Conservation (phyloP, 37 sponge, comb jelly and placozoan genomes). For the Halichondria panicea region DNA sequence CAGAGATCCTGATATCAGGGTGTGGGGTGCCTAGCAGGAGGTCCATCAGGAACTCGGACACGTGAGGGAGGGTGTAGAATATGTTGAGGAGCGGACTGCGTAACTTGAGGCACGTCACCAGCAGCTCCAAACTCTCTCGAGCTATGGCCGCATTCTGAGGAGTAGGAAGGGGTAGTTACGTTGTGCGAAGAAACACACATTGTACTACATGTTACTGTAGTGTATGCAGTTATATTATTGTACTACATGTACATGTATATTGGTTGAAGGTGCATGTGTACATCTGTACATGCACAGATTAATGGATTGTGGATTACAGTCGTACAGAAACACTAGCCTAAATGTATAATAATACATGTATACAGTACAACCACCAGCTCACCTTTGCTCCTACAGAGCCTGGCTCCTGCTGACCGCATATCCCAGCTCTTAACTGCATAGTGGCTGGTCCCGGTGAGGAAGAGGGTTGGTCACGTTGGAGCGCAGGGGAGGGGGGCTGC, state of each 20-base stretch:
- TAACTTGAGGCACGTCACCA: constrained; percentile 76
- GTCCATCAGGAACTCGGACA: constrained; percentile 70
- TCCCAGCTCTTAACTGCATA: constrained; percentile 4
- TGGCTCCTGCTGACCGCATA: constrained; percentile 4
- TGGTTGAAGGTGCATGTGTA: not conserved
- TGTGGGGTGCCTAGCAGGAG: constrained; percentile 67
- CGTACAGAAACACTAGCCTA: too few relatives aligned
- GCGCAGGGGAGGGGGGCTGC: constrained; percentile 6
- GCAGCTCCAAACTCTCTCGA: constrained; percentile 70
- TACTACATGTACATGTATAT: too few relatives aligned
- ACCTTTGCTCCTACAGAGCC: constrained; percentile 3
- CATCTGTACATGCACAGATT: too few relatives aligned
- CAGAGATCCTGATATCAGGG: constrained; percentile 32
- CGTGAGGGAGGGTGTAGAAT: constrained; percentile 60
- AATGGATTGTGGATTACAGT: too few relatives aligned
- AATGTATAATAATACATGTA: too few relatives aligned
- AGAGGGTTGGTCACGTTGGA: not conserved
- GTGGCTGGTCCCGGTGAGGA: not conserved
- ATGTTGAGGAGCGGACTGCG: constrained; percentile 53
- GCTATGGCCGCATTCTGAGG: constrained; percentile 77
- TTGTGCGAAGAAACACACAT: not conserved
- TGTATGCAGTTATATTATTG: too few relatives aligned
- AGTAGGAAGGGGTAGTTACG: not conserved
- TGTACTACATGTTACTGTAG: too few relatives aligned
- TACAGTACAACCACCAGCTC: too few relatives aligned